Evolutionary conservation across 2,888 invertebrate species (phyloP).

Genomic region (Dioctria rufipes): DNA sequence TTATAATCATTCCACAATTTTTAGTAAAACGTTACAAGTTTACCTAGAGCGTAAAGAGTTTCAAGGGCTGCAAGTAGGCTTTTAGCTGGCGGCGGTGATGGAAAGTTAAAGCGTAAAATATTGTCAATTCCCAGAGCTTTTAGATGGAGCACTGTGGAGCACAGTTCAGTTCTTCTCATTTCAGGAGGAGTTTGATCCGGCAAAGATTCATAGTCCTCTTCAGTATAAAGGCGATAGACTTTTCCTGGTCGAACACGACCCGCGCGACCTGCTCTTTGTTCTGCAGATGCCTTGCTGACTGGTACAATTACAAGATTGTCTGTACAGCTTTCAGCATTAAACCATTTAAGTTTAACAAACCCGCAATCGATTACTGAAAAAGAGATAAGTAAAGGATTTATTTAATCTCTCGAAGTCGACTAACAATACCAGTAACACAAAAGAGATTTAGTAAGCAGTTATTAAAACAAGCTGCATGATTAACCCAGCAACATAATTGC

Average conservation of each 20-base stretch:
- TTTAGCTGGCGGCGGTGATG: conserved; percentile 92
- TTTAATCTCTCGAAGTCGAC: not conserved
- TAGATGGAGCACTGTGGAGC: conserved; percentile 87
- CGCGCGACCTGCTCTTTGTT: conserved; percentile 93
- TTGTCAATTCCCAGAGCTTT: conserved; percentile 97
- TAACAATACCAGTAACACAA: no score
- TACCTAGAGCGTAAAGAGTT: conserved; percentile 85
- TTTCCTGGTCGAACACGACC: conserved; percentile 89
- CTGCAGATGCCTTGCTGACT: conserved; percentile 89
- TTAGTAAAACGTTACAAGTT: not conserved
- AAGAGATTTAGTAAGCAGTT: no score
- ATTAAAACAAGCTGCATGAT: no score
- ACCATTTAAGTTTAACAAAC: conserved; percentile 95
- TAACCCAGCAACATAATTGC: no score
- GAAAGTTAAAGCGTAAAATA: conserved; percentile 91
- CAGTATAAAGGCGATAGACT: conserved; percentile 87
- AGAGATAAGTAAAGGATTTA: conserved; percentile 54
- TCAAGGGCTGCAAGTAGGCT: conserved; percentile 89
- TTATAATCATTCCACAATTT: not conserved
- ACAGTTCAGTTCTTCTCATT: conserved; percentile 91
- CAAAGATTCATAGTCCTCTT: conserved; percentile 82
- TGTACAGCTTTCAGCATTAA: conserved; percentile 86
- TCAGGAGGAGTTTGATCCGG: conserved; percentile 87
- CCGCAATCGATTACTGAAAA: conserved; percentile 91
- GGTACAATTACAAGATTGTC: conserved; percentile 88